A percentile compares a stretch with the other conserved stretches of the same genome.
Evolutionary conservation across 2,888 invertebrate genomes (phyloP).

Genomic region (Caenorhabditis uteleia): DNA sequence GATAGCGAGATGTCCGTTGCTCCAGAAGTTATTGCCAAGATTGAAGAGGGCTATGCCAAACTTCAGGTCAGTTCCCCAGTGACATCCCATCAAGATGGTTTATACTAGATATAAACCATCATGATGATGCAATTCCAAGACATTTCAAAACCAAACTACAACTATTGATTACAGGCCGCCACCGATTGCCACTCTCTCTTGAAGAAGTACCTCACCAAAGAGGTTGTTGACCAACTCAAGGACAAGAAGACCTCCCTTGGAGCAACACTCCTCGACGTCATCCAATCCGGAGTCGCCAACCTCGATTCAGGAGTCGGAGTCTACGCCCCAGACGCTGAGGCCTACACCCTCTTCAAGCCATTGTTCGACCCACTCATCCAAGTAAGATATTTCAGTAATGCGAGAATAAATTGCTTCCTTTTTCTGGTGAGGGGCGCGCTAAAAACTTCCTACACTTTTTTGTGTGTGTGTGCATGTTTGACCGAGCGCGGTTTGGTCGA

Average conservation of each 20-base stretch:
- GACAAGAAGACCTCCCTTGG: conserved; percentile 91
- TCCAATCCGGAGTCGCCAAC: conserved; percentile 86
- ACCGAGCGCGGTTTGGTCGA: no score
- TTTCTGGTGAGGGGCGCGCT: no score
- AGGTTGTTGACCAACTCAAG: conserved; percentile 86
- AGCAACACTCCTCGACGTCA: conserved; percentile 88
- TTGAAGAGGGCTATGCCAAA: conserved; percentile 66
- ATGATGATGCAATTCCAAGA: not conserved
- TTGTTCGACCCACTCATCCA: conserved; percentile 95
- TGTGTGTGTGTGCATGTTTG: no score
- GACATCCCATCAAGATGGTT: not conserved
- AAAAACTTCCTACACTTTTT: no score
- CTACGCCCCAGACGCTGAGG: conserved; percentile 91
- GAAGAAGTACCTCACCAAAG: conserved; percentile 89
- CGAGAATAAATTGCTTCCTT: no score
- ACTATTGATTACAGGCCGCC: conserved; percentile 54
- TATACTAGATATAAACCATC: no score
- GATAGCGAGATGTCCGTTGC: conserved; percentile 47
- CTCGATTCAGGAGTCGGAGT: conserved; percentile 90
- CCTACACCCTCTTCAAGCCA: conserved; percentile 88
- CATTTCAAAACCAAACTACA: no score
- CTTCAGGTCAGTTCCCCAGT: conserved; percentile 53
- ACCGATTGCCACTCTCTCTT: conserved; percentile 89
- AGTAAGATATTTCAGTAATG: conserved; percentile 40
- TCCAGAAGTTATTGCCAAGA: conserved; percentile 52